Conservation (phyloP, 2,797 vertebrate species). For the Mycteria americana region DNA sequence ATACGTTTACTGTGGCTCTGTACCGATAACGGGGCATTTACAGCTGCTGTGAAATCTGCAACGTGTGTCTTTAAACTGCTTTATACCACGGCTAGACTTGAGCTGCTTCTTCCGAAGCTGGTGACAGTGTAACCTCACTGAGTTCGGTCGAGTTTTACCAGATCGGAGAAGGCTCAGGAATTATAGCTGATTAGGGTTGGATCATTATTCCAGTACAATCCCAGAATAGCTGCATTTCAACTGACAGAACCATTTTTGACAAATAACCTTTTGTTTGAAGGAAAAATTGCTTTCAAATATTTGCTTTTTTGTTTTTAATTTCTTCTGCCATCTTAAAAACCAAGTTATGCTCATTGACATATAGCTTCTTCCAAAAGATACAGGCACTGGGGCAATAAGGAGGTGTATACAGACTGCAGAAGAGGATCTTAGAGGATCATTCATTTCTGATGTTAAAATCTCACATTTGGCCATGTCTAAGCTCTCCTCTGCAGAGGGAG, state of each 20-base stretch:
- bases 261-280: not conserved
- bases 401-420: not conserved
- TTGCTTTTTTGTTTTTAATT: not conserved
- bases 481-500: not conserved
- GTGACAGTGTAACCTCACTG: not conserved
- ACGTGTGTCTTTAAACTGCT: not conserved
- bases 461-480: not conserved
- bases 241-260: not conserved
- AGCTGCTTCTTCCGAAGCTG: not conserved
- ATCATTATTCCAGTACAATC: not conserved
- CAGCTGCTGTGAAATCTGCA: not conserved
- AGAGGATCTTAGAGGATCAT: not conserved
- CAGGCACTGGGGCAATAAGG: not conserved
- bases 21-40: not conserved
- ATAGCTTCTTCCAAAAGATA: not conserved
- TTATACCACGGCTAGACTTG: not conserved
- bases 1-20: rapidly evolving
- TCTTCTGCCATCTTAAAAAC: not conserved
- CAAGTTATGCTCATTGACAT: not conserved
- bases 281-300: not conserved
- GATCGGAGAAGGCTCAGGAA: not conserved
- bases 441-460: not conserved
- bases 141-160: not conserved
- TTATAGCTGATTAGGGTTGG: not conserved
- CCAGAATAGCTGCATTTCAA: not conserved